Conservation (phyloP, 1,140 invertebrate species). For the Coboldia fuscipes region DNA sequence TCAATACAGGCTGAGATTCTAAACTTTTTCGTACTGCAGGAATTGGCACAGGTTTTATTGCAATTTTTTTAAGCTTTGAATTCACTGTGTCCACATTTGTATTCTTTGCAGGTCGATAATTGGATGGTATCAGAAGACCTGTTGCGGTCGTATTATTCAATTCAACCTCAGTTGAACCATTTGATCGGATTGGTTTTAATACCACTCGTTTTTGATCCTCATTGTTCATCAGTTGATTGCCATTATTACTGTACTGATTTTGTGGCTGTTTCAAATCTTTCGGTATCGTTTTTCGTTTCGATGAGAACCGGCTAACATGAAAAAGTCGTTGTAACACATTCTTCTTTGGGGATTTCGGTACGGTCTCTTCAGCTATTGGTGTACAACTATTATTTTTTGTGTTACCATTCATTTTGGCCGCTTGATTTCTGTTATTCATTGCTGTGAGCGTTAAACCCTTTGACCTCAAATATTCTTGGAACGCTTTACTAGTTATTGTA, state of each 20-base stretch:
- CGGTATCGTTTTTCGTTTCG: constrained; percentile 12
- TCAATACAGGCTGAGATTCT: too few species aligned
- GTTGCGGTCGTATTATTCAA: not conserved
- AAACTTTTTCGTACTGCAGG: too few species aligned
- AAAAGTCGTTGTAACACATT: constrained; percentile 14
- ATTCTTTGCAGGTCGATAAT: too few species aligned
- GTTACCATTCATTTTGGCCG: constrained; percentile 8
- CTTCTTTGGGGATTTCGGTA: not conserved
- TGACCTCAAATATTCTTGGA: constrained; percentile 15
- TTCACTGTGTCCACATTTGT: too few species aligned
- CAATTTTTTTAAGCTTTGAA: too few species aligned
- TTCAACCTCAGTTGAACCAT: not conserved
- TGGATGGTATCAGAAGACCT: too few species aligned
- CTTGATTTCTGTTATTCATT: not conserved
- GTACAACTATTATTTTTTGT: not conserved
- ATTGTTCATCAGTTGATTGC: constrained; percentile 4
- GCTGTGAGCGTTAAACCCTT: constrained; percentile 13
- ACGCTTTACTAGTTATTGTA: constrained; percentile 18
- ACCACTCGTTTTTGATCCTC: not conserved
- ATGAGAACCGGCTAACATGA: constrained; percentile 13
- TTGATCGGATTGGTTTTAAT: not conserved
- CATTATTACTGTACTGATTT: constrained; percentile 4
- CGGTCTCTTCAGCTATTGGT: not conserved
- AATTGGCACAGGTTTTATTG: too few species aligned
- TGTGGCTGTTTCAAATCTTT: constrained; percentile 8